A percentile compares a stretch with the other conserved stretches of the same genome.
Evolutionary conservation across 1,140 invertebrate genomes (phyloP).

Genomic region (Stenopsyche tienmushanensis): DNA sequence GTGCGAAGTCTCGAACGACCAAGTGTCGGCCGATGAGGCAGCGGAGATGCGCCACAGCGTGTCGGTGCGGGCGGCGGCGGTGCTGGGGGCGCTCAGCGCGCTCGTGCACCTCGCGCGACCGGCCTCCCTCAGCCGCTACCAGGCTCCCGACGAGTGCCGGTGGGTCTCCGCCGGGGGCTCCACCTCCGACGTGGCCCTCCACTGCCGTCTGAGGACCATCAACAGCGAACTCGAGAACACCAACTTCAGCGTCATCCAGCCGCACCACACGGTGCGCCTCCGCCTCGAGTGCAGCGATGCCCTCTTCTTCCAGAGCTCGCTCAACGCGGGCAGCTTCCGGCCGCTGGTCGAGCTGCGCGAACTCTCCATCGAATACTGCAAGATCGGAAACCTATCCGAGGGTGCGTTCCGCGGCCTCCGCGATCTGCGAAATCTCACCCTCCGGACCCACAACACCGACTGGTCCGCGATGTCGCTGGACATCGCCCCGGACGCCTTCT

Average conservation of each 20-base stretch:
- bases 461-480: constrained; percentile 85
- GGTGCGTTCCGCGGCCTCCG: constrained; percentile 79
- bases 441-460: constrained; percentile 85
- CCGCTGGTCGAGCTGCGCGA: constrained; percentile 79
- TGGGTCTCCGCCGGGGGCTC: constrained; percentile 68
- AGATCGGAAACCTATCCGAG: constrained; percentile 83
- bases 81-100: constrained; percentile 49
- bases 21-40: constrained; percentile 5
- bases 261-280: constrained; percentile 80
- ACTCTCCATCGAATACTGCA: constrained; percentile 86
- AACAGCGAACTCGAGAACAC: constrained; percentile 88
- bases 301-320: constrained; percentile 83
- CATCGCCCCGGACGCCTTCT: constrained; percentile 73
- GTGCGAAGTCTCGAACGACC: background rate
- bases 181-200: constrained; percentile 69
- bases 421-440: constrained; percentile 78
- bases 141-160: constrained; percentile 82
- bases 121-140: constrained; percentile 61
- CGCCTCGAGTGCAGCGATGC: constrained; percentile 81
- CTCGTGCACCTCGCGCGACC: constrained; percentile 47
- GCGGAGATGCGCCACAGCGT: constrained; percentile 32
- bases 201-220: constrained; percentile 79
- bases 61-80: constrained; percentile 48
- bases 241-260: constrained; percentile 85
- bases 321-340: constrained; percentile 80